These are phyloP conservation scores for Coregonus clupeaformis DNA, from an alignment of 2,113 vertebrate species.

Conservation along the genomic window DNA sequence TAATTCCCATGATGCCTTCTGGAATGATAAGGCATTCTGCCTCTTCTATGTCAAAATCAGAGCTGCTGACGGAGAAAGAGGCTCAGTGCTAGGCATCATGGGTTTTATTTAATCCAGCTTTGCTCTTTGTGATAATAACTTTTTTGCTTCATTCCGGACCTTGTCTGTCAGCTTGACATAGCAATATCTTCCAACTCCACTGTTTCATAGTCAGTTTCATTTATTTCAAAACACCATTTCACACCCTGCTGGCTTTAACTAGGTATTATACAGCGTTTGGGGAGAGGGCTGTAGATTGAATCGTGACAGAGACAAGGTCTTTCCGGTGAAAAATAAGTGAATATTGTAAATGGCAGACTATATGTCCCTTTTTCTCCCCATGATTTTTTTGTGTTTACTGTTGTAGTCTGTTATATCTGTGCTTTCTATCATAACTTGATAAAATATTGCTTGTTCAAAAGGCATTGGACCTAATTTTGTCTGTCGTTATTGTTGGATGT, in stretches of 20 bases:
- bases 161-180: slow-evolving; percentile 98
- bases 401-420: slow-evolving; percentile 74
- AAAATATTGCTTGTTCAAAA: slow-evolving; percentile 58
- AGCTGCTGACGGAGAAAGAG: slow-evolving; percentile 84
- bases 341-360: slow-evolving; percentile 97
- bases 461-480: not conserved
- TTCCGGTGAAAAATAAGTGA: slow-evolving; percentile 92
- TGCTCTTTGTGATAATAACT: slow-evolving; percentile 97
- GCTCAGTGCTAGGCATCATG: slow-evolving; percentile 86
- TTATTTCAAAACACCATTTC: slow-evolving; percentile 99
- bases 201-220: slow-evolving; percentile 96
- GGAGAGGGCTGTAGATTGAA: slow-evolving; percentile 98
- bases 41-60: slow-evolving; percentile 83
- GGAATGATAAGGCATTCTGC: slow-evolving; percentile 11
- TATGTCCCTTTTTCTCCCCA: slow-evolving; percentile 67
- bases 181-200: slow-evolving; percentile 97
- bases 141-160: slow-evolving; percentile 94
- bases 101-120: slow-evolving; percentile 97
- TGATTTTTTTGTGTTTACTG: slow-evolving; percentile 50
- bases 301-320: slow-evolving; percentile 98
- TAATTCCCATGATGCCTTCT: not conserved
- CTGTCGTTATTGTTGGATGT: slow-evolving; percentile 3
- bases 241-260: slow-evolving; percentile 99
- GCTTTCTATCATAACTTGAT: slow-evolving; percentile 79
- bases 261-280: slow-evolving; percentile 89